Evolutionary conservation across 2,797 vertebrate genomes (phyloP).

Genomic region (Rhinichthys osculus): DNA sequence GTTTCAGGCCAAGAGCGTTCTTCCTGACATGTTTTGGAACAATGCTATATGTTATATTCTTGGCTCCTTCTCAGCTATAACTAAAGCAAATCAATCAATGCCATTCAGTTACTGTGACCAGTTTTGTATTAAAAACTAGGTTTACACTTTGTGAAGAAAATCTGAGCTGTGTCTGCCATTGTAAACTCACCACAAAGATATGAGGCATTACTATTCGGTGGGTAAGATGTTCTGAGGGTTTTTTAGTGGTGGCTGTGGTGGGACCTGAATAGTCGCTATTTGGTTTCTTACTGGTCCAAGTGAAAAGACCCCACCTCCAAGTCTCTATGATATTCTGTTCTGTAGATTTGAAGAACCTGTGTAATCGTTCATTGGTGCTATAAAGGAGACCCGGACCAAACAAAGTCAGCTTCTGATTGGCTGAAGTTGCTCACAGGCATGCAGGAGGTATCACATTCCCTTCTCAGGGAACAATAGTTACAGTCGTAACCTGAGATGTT

Average conservation of each 20-base stretch:
- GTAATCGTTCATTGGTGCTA: background rate
- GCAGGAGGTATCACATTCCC: background rate
- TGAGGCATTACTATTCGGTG: background rate
- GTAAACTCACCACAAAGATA: background rate
- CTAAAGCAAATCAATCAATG: slow-evolving; percentile 10
- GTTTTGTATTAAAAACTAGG: background rate
- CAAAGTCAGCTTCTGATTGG: background rate
- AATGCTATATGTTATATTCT: slow-evolving; percentile 11
- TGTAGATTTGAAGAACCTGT: background rate
- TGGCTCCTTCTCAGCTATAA: background rate
- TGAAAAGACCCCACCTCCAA: background rate
- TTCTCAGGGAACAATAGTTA: background rate
- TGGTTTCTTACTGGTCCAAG: background rate
- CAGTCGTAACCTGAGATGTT: background rate
- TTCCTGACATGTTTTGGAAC: slow-evolving; percentile 15
- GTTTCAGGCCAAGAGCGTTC: background rate
- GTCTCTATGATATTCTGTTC: background rate
- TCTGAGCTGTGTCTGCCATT: background rate
- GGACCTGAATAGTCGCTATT: background rate
- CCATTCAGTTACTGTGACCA: background rate
- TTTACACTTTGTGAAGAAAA: background rate
- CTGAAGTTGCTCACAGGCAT: background rate
- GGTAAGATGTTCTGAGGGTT: background rate
- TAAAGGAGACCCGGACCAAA: background rate
- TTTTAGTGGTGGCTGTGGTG: background rate